phyloP scores from a whole-genome alignment of 2,888 invertebrate species.

The Amphipyra tragopoginis region DNA sequence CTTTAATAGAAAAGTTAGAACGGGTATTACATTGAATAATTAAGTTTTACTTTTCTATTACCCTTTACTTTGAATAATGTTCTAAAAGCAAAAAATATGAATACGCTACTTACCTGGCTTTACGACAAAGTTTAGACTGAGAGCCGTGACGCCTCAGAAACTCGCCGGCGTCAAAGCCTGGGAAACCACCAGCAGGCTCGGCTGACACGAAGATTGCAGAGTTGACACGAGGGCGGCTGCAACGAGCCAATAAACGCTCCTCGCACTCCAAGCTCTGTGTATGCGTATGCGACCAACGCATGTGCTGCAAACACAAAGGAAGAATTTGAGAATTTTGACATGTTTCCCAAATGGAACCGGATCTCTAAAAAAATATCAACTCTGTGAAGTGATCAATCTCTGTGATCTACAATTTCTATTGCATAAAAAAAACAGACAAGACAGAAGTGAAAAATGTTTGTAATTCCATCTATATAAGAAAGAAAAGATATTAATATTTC shows the following conservation, averaged over 20 bases:
- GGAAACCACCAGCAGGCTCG: constrained; percentile 93
- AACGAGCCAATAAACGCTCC: constrained; percentile 89
- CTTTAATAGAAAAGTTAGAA: too few species aligned
- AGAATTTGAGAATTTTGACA: constrained; percentile 6
- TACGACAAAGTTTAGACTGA: constrained; percentile 94
- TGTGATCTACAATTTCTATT: constrained; percentile 35
- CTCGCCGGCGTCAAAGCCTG: constrained; percentile 94
- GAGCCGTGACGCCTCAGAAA: constrained; percentile 94
- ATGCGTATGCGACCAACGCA: constrained; percentile 93
- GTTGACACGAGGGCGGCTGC: constrained; percentile 94
- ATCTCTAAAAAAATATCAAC: constrained; percentile 1
- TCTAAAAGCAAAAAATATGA: neutral
- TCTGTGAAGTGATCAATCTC: constrained; percentile 9
- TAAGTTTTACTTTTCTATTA: too few species aligned
- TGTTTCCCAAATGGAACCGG: neutral
- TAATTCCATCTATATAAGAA: constrained; percentile 3
- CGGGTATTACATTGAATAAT: too few species aligned
- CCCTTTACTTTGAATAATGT: too few species aligned
- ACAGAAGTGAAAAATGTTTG: constrained; percentile 11
- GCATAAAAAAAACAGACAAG: constrained; percentile 4
- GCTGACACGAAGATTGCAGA: constrained; percentile 96
- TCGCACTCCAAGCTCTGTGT: constrained; percentile 91
- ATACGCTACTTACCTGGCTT: constrained; percentile 90
- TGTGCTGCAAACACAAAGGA: constrained; percentile 88
- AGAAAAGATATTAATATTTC: constrained; percentile 10